Percentiles rank a stretch among this genome's conserved stretches.
Conservation (phyloP, 1,140 invertebrate species). For the Pissodes strobi region DNA sequence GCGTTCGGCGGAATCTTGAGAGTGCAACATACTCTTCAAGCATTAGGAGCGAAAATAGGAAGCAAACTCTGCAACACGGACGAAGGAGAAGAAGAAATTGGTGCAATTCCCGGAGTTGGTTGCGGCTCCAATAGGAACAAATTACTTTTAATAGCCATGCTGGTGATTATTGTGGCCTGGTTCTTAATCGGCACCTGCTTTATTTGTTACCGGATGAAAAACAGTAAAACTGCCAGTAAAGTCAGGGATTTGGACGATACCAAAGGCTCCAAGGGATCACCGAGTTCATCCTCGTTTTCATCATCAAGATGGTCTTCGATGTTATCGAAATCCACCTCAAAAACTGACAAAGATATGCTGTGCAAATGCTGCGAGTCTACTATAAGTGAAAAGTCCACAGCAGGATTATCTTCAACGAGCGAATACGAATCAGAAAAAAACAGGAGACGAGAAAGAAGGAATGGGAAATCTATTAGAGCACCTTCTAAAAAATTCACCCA, state of each 20-base stretch:
- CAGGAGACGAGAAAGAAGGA: constrained; percentile 9
- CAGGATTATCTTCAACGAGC: constrained; percentile 27
- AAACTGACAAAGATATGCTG: constrained; percentile 9
- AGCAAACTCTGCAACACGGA: constrained; percentile 6
- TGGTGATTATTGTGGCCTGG: constrained; percentile 49
- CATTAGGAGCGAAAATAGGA: constrained; percentile 27
- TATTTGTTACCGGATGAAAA: constrained; percentile 48
- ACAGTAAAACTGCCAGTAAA: not conserved
- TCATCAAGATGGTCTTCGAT: constrained; percentile 34
- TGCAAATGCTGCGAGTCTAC: constrained; percentile 34
- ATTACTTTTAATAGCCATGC: constrained; percentile 43
- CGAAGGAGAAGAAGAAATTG: constrained; percentile 33
- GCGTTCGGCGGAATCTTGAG: constrained; percentile 64
- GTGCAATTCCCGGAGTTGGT: constrained; percentile 2
- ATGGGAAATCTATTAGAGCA: not conserved
- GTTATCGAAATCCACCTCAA: constrained; percentile 28
- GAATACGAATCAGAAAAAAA: constrained; percentile 35
- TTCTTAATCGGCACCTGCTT: constrained; percentile 49
- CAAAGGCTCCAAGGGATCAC: constrained; percentile 1
- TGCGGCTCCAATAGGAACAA: constrained; percentile 12
- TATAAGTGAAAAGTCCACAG: constrained; percentile 29
- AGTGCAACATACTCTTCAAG: constrained; percentile 61
- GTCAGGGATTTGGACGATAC: too few species aligned
- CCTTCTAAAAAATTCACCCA: not conserved
- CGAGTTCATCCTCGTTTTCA: constrained; percentile 12